Evolutionary conservation across 2,797 vertebrate species (phyloP).

Genomic region (Acipenser transmontanus): DNA sequence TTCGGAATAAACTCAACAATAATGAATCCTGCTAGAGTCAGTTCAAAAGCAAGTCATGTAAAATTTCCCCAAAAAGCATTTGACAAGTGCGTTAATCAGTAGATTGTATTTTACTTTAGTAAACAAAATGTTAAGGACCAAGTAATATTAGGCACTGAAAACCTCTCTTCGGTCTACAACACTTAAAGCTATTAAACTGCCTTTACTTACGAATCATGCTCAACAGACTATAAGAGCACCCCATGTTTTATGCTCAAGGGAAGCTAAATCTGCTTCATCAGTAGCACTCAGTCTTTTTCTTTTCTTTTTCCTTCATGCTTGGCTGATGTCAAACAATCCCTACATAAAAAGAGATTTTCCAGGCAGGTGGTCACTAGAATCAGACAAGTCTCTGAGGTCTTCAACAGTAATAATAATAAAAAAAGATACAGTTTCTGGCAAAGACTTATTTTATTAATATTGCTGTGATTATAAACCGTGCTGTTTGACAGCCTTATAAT

Average conservation of each 20-base stretch:
- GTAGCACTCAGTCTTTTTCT: constrained; percentile 7
- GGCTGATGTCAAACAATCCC: constrained; percentile 30
- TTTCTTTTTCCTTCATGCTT: constrained; percentile 26
- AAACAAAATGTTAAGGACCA: constrained; percentile 9
- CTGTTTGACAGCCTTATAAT: no score
- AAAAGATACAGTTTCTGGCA: no score
- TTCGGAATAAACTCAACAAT: no score
- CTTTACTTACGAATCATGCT: constrained; percentile 19
- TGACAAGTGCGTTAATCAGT: background rate
- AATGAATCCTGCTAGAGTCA: no score
- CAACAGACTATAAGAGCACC: constrained; percentile 13
- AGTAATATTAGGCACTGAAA: constrained; percentile 19
- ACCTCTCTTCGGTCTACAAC: constrained; percentile 23
- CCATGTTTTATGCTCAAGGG: constrained; percentile 10
- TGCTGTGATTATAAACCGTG: no score
- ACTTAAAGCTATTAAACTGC: constrained; percentile 25
- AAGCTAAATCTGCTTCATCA: constrained; percentile 24
- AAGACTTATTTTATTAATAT: no score
- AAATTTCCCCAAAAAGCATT: no score
- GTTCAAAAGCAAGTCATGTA: no score
- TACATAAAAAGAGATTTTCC: constrained; percentile 32
- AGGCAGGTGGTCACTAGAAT: constrained; percentile 20
- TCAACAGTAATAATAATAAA: constrained; percentile 19
- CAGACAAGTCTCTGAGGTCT: constrained; percentile 17
- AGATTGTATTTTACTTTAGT: constrained; percentile 26